Base-by-base conservation (phyloP, 2,888 invertebrate species). In the Drosophila atripex region DNA sequence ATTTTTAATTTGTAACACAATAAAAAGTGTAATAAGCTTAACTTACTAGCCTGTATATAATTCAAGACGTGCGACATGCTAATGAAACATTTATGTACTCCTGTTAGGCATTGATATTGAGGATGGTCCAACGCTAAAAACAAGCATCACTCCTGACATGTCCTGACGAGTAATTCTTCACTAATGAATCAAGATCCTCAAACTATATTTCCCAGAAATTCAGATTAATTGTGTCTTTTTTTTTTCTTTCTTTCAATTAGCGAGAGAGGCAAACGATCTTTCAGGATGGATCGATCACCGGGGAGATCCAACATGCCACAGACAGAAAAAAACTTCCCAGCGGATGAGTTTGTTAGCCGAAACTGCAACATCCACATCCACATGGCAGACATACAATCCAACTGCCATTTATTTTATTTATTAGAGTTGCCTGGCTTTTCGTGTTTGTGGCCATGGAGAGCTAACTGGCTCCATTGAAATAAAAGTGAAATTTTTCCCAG, bases 401-500 rank as follows among this genome's bases (percentile, higher is more conserved):
- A 80, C 75, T 73, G 76, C 68, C 66, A 75, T 83, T 83, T 85
- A 82, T 82, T 86, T 87, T 77, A 78, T 78, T 82, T 85, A 77
- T 87, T 86, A 56, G 75, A 47, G 41, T 69, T 46, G 28, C 45
- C 41, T 47, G 41, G 57, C 58, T 49, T 28, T 69, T 68, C 68
- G 70, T 60, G 61, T 55, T 46, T 30, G 28, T 38, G 28, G 28
- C 50, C 35, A 63, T 23, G 28, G 51, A 21, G 52, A 45, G 28
- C 9, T 74, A 82, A 76, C 80, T 73, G 55, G 80, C 75, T 80
- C 72, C 53, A 70, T 57, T 41, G 68, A 76, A 78, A 86, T 85
- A 82, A 88, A 84, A 84, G 86, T 88, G 83, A 84, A 88, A 84
- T 73, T 87, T 74, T 84, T 79, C 78, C 73, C 83, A 77, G 53